Percentiles rank a stretch among this genome's conserved stretches.
These are phyloP conservation scores for Leuciscus waleckii DNA, from an alignment of 2,797 vertebrate species.

Conservation along the genomic window DNA sequence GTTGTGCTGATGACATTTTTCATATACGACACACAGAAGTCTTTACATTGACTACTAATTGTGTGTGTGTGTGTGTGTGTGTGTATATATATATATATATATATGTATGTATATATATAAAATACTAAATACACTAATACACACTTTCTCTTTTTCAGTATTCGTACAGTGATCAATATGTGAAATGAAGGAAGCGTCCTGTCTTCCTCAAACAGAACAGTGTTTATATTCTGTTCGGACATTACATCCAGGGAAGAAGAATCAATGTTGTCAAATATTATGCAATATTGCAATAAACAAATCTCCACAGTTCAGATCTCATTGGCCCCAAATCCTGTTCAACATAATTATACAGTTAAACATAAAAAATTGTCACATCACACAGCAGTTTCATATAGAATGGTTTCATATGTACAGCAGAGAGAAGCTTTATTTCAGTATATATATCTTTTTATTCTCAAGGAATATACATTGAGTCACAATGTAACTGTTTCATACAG, in stretches of 20 bases:
- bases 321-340: background rate
- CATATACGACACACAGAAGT: background rate
- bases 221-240: background rate
- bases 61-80: too few relatives aligned
- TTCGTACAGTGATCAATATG: conserved; percentile 78
- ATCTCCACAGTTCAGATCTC: background rate
- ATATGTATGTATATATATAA: too few relatives aligned
- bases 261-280: background rate
- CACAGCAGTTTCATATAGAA: background rate
- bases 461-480: background rate
- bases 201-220: background rate
- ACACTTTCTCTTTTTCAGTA: conserved; percentile 67
- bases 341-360: background rate
- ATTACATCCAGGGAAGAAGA: background rate
- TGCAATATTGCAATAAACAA: background rate
- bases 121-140: too few relatives aligned
- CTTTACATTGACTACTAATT: background rate
- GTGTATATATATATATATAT: background rate
- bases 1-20: background rate
- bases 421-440: background rate
- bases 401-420: background rate
- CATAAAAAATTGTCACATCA: background rate
- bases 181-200: conserved; percentile 37
- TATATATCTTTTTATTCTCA: too few relatives aligned
- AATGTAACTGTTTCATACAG: background rate